Conservation (phyloP, 1,140 invertebrate species). For the Solenopsis invicta region DNA sequence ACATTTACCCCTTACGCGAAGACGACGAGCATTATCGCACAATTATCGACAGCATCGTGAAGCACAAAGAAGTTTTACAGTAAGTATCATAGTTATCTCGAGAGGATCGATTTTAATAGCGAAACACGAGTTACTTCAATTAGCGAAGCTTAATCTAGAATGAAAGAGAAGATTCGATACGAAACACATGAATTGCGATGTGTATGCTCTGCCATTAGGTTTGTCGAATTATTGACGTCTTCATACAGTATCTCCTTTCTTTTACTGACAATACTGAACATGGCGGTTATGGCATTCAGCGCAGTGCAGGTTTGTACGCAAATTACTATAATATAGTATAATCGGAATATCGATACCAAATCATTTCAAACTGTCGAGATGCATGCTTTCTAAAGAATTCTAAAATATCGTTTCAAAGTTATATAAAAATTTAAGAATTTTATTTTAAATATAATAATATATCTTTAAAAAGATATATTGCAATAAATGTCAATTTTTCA, state of each 20-base stretch:
- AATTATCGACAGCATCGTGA: not conserved
- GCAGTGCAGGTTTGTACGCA: not conserved
- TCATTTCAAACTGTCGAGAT: not conserved
- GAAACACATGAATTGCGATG: not conserved
- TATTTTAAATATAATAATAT: not conserved
- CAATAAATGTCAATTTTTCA: not conserved
- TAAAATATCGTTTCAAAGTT: not conserved
- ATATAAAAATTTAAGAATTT: not conserved
- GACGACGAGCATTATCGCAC: constrained; percentile 10
- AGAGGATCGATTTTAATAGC: not conserved
- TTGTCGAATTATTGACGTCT: constrained; percentile 22
- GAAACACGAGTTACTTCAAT: not conserved
- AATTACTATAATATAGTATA: not conserved
- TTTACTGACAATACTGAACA: not conserved
- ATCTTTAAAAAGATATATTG: not conserved
- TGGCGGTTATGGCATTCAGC: not conserved
- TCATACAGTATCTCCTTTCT: not conserved
- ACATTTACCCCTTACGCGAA: not conserved
- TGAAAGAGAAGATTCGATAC: not conserved
- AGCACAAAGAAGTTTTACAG: constrained; percentile 22
- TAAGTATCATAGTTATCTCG: not conserved
- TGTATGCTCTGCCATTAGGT: not conserved
- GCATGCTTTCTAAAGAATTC: not conserved
- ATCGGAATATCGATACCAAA: not conserved
- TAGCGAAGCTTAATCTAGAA: not conserved